These are phyloP conservation scores for Coenobita brevimanus DNA, from an alignment of 1,140 invertebrate genomes.

Conservation along the genomic window DNA sequence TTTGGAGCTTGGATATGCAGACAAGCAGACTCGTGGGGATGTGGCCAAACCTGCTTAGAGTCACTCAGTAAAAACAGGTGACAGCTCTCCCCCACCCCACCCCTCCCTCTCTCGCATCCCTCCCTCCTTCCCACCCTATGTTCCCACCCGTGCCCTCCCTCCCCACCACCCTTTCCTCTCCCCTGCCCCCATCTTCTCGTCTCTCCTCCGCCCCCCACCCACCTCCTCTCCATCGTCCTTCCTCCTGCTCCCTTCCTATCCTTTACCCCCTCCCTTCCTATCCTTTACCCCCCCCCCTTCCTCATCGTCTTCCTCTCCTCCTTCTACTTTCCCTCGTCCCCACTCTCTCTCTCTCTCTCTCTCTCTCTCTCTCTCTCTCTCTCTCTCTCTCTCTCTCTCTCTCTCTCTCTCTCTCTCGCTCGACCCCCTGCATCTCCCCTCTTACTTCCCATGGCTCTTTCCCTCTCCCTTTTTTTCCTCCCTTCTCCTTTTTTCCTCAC, in stretches of 20 bases:
- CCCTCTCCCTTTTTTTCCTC: neutral
- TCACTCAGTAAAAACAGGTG: neutral
- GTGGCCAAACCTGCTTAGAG: neutral
- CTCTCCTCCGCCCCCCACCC: too few relatives aligned
- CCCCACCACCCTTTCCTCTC: neutral
- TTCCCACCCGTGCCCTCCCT: neutral
- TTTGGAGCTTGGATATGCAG: slow-evolving; percentile 7
- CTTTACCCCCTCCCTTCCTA: neutral
- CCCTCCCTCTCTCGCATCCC: neutral
- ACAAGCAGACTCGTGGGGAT: neutral
- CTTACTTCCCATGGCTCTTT: neutral
- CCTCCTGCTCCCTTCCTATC: neutral
- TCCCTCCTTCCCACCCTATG: neutral
- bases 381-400: neutral
- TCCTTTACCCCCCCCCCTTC: neutral
- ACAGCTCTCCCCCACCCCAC: neutral
- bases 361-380: too few relatives aligned
- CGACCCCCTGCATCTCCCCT: fast-evolving
- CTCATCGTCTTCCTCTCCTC: too few relatives aligned
- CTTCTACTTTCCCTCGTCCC: neutral
- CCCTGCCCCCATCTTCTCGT: neutral
- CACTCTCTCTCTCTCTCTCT: too few relatives aligned
- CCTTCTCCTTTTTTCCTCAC: neutral
- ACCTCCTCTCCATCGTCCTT: neutral
- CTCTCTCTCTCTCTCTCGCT: neutral